Evolutionary conservation across 2,113 vertebrate genomes (phyloP), one percentile per base, ranked within the genome.

Genomic region (Antechinus stuartii): DNA sequence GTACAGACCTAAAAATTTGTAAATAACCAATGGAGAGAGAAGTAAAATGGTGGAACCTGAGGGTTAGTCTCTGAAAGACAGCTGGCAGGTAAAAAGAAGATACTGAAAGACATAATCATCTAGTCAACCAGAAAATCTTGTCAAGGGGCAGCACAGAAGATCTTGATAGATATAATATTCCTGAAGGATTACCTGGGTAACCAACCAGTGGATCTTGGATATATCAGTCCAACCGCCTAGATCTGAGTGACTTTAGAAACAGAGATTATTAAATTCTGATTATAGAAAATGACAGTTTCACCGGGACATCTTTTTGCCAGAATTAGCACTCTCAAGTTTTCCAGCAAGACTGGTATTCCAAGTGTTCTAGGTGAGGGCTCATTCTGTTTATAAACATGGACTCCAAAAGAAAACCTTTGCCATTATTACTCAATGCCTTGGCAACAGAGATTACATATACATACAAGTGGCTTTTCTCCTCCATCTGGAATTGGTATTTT

Each of bases 141-240:
- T 76, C 68, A 19, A 6, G 9, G 16, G 16, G 16, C 35, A 76
- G 35, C 68, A 76, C 7, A 42, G n/a, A 42, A 76, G n/a, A 76
- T 76, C n/a, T n/a, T 22, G 35, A 19, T 76, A 16, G 68, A 76
- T 76, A 76, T 76, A 76, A 76, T 22, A 42, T 42, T n/a, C 35
- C 68, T 42, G 35, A 76, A 76, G 68, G 3, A 76, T 7, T 76
- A n/a, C n/a, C 16, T 42, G 16, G n/a, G 68, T 22, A 49, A 49
- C 68, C 68, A 84, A 49, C 68, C 68, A 84, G n/a, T 84, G 68
- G 68, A 84, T 84, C n/a, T n/a, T 84, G 68, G 68, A 84, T 84
- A 84, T 22, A 84, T 84, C 16, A 84, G n/a, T 84, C n/a, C n/a
- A 84, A 42, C 68, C 19, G 16, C 42, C n/a, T 84, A 84, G n/a